Evolutionary conservation across 2,888 invertebrate genomes (phyloP), one percentile per base, ranked within the genome.

Genomic region (Platynereis dumerilii): DNA sequence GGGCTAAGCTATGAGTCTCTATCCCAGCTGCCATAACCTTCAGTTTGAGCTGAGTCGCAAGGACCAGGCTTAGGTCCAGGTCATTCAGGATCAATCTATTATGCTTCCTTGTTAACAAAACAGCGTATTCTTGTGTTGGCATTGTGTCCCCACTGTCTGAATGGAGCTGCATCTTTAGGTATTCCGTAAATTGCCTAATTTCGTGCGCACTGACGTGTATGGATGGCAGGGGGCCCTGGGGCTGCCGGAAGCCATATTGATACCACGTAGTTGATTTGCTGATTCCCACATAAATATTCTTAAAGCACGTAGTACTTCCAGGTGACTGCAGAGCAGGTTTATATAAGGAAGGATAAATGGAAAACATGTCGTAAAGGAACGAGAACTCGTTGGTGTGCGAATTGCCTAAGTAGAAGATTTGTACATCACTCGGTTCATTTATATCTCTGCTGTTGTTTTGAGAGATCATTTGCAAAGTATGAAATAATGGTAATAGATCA

Each of bases 241-340:
- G 84, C 57, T 73, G 65, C 27, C 71, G 72, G 75, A 86, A 87
- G 1, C 87, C 87, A 79, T 87, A 87, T 56, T 87, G 84, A 75
- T 85, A 87, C 86, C 86, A 87, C 1, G 78, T 69, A 26, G 84
- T 84, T 27, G 75, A 67, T 66, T 78, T 78, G 15, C 78, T 75
- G 12, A 87, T 65, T n/a, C 87, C 87, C 7, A 84, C 75, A 64
- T 75, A 71, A 1, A 76, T 73, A 61, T 82, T 76, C 44, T 74
- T 62, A 73, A 87, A 86, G 71, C 86, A 86, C 44, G 75, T 70
- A 42, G 78, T 67, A 48, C 66, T 66, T 29, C 61, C 60, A 20
- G 39, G 61, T 17, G 70, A 64, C 12, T 71, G 34, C n/a, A 76
- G 60, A 55, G 69, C 62, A 61, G 66, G 44, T 44, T 70, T 73